Base-by-base conservation (phyloP, 2,888 invertebrate species). In the Marronus borbonicus region DNA sequence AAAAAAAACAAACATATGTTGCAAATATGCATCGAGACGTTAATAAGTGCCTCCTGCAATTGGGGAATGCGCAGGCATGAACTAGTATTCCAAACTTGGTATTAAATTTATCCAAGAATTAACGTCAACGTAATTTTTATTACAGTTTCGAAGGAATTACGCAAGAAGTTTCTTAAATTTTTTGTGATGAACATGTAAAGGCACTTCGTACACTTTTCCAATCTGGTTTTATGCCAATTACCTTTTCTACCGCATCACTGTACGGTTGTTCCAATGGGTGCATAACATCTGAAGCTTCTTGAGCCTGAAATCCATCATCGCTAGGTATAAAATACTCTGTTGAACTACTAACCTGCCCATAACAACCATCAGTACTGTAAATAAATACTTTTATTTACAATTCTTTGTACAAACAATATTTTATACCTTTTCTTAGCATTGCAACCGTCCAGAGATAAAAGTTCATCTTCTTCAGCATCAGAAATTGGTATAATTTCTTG, bases 231-330 rank as follows among this genome's bases (percentile, higher is more conserved):
- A 20, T 20, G 44, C 24, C 66, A 76, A 76, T 79, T 84, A 89
- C 89, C 84, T 86, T 88, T 83, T 89, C 89, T 28, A 89, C 88
- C 7, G 87, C 86, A 82, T 89, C 89, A 81, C 87, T 86, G 80
- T 88, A 88, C 1, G 87, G 87, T 65, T 88, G 87, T 79, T 87
- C 88, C 20, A 89, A 78, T 68, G 85, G 84, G 49, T 87, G 87
- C 85, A 88, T 87, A 2, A 85, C 85, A 77, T 87, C 86, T 31
- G 85, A 83, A 77, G 81, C 83, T 12, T 83, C 81, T 36, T 83
- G 81, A 20, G 81, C 76, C 65, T 78, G 77, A 39, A 80, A 82
- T 58, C 75, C 70, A 72, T 81, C 83, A 36, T 85, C 84, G 5
- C 75, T 72, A 10, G 78, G 81, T 12, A 83, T 82, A 70, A 85